Conservation (phyloP, 2,113 vertebrate species). For the Malurus cyaneus region DNA sequence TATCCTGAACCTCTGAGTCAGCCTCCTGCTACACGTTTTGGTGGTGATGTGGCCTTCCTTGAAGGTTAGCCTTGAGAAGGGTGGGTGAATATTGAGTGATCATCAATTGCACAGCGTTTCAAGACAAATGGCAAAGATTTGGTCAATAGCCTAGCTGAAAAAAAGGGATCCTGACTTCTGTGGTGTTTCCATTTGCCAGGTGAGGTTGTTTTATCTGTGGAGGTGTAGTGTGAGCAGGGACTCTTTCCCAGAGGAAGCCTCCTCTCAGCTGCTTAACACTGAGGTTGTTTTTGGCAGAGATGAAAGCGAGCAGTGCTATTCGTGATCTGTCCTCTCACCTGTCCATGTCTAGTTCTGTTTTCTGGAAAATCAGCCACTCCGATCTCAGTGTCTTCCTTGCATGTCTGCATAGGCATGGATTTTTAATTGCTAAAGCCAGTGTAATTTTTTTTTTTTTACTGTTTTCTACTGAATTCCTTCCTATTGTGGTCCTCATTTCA, state of each 20-base stretch:
- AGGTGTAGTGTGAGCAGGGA: neutral
- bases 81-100: neutral
- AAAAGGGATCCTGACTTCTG: neutral
- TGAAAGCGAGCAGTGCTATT: neutral
- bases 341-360: neutral
- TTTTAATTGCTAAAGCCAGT: neutral
- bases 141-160: neutral
- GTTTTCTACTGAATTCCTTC: neutral
- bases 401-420: conserved; percentile 27
- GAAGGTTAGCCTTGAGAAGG: neutral
- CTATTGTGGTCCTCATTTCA: conserved; percentile 18
- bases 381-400: conserved; percentile 25
- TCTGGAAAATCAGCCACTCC: conserved; percentile 53
- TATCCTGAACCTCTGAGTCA: neutral
- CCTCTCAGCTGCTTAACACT: neutral
- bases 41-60: neutral
- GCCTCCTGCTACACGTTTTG: neutral
- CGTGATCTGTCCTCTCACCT: neutral
- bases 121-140: neutral
- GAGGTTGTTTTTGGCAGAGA: neutral
- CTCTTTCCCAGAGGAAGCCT: neutral
- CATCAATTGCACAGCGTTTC: neutral
- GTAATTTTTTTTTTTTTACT: neutral
- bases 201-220: neutral
- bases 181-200: neutral